phyloP scores from a whole-genome alignment of 2,113 vertebrate genomes.

The Promerops cafer region DNA sequence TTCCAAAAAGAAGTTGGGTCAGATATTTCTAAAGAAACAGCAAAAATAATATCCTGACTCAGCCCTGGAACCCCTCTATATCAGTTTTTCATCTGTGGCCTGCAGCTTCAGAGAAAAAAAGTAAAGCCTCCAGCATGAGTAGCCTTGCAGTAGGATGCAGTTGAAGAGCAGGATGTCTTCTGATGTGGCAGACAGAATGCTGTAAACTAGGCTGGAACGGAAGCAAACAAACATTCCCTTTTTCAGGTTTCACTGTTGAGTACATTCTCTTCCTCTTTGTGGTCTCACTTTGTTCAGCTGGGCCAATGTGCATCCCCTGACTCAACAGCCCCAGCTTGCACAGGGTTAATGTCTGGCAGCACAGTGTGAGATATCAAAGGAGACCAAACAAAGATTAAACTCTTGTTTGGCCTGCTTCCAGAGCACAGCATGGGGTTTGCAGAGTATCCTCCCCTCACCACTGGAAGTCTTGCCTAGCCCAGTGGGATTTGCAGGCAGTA shows the following conservation, averaged over 20 bases:
- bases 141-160: neutral
- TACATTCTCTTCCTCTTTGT: neutral
- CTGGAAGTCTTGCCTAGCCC: neutral
- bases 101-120: neutral
- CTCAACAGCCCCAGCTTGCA: neutral
- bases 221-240: neutral
- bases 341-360: neutral
- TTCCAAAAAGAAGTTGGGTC: neutral
- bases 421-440: neutral
- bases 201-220: neutral
- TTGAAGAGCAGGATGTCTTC: neutral
- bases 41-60: neutral
- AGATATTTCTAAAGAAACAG: neutral
- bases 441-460: neutral
- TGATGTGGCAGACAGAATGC: neutral
- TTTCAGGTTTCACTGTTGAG: fast-evolving
- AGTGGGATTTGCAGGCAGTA: neutral
- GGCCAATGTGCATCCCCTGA: neutral
- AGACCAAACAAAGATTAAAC: neutral
- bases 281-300: neutral
- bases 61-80: neutral
- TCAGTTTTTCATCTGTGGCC: neutral
- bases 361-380: neutral
- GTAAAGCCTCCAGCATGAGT: neutral
- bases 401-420: neutral